Percentiles rank a stretch among this genome's conserved stretches.
Evolutionary conservation across 2,797 vertebrate genomes (phyloP).

Genomic region (Ctenosaura bakeri): DNA sequence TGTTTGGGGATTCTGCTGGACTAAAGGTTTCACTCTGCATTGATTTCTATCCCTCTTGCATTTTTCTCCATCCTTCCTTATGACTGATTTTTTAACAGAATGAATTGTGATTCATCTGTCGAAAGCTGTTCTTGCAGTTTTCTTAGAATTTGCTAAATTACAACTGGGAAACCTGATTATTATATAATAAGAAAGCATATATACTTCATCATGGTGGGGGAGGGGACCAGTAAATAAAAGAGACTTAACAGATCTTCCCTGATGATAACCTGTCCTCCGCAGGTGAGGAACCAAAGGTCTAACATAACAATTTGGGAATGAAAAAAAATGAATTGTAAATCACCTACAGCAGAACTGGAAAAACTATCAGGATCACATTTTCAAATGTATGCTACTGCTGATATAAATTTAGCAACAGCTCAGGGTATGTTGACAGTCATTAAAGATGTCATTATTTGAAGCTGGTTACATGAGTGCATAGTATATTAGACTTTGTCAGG

Average conservation of each 20-base stretch:
- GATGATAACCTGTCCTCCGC: neutral
- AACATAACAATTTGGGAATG: slow-evolving; percentile 25
- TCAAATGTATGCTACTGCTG: neutral
- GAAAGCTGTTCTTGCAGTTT: slow-evolving; percentile 64
- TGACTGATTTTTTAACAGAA: slow-evolving; percentile 59
- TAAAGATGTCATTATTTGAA: neutral
- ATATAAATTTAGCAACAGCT: neutral
- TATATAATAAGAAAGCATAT: slow-evolving; percentile 48
- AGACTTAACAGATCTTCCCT: neutral
- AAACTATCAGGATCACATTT: neutral
- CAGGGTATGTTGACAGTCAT: neutral
- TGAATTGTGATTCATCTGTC: slow-evolving; percentile 71
- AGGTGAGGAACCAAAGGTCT: slow-evolving; percentile 26
- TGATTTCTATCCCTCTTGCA: slow-evolving; percentile 55
- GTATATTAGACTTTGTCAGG: neutral
- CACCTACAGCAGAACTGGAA: neutral
- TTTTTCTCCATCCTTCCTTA: slow-evolving; percentile 56
- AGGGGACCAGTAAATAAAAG: neutral
- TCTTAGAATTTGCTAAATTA: slow-evolving; percentile 47
- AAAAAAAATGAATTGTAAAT: neutral
- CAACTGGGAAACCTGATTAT: slow-evolving; percentile 36
- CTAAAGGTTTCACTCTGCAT: slow-evolving; percentile 55
- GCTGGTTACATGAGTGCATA: neutral
- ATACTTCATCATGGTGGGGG: slow-evolving; percentile 27
- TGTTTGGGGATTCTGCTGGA: slow-evolving; percentile 63